Base-by-base conservation (phyloP, 2,888 invertebrate species). In the Cinara cedri region DNA sequence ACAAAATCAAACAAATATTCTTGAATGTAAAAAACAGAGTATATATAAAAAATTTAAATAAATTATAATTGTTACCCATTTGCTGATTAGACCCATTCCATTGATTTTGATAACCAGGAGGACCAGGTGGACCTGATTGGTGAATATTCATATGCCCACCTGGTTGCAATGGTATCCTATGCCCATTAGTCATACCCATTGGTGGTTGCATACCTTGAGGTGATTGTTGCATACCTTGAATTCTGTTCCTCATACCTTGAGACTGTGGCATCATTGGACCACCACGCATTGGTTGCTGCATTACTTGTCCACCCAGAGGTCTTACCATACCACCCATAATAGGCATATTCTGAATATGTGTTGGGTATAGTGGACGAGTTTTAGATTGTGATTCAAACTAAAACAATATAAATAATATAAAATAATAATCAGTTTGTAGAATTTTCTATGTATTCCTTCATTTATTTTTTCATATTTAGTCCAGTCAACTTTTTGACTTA, bases 331-430 rank as follows among this genome's bases (percentile, higher is more conserved):
- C 78, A 51, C 78, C 78, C 78, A 78, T 78, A 42, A 57, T 57
- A 21, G 60, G 60, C 78, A 78, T 78, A 60, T 78, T 78, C 81
- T 83, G 70, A 57, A 66, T 74, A 65, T 81, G 81, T 42, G 91
- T 90, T 70, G 93, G 91, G 65, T 95, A 94, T 24, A 92, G 90
- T 46, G 95, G 93, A 82, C 95, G 89, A 46, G 95, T 94, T 88
- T 95, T 95, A 83, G 94, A 95, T 87, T 95, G 94, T 85, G 95
- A 94, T 87, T 96, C 96, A 87, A 96, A 96, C 88, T 94, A 86
- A 83, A n/a, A n/a, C n/a, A n/a, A n/a, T n/a, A n/a, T n/a, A n/a
- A n/a, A 84, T 81, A 72, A 83, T 76, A 81, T n/a, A n/a, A n/a
- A n/a, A n/a, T n/a, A n/a, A n/a, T n/a, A n/a, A n/a, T n/a, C n/a